Percentiles rank a stretch among this genome's conserved stretches.
Conservation (phyloP, 1,140 invertebrate genomes). For the Eumeta japonica region DNA sequence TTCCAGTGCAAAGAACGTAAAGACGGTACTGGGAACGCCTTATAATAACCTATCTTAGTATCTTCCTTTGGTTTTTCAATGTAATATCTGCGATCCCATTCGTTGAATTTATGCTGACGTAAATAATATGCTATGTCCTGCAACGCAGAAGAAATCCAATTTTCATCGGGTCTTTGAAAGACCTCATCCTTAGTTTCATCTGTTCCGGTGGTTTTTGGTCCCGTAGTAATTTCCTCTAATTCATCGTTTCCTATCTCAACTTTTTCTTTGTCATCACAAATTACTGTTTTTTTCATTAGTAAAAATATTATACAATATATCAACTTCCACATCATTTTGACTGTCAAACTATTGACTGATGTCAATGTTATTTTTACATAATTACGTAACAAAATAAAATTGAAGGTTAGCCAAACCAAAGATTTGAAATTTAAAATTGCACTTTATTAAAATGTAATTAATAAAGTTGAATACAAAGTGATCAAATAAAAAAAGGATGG, state of each 20-base stretch:
- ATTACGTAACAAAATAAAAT: no score
- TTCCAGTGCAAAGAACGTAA: slow-evolving; percentile 62
- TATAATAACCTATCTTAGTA: slow-evolving; percentile 32
- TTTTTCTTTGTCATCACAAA: not conserved
- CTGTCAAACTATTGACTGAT: no score
- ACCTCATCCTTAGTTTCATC: not conserved
- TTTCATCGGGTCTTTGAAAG: slow-evolving; percentile 15
- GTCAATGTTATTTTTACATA: no score
- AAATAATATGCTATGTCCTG: slow-evolving; percentile 63
- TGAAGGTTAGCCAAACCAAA: no score
- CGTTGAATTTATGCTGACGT: slow-evolving; percentile 63
- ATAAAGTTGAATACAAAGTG: no score
- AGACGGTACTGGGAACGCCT: slow-evolving; percentile 56
- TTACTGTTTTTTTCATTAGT: not conserved
- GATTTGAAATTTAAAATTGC: no score
- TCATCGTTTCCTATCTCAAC: not conserved
- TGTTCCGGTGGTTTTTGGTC: not conserved
- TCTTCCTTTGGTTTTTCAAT: slow-evolving; percentile 18
- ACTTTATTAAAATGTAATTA: no score
- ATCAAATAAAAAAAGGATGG: no score
- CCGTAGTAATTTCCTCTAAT: not conserved
- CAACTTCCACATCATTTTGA: not conserved
- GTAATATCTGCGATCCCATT: slow-evolving; percentile 60
- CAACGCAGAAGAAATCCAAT: slow-evolving; percentile 21
- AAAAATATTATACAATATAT: not conserved